phyloP scores from a whole-genome alignment of 2,113 vertebrate species.

The Myotis brandtii region DNA sequence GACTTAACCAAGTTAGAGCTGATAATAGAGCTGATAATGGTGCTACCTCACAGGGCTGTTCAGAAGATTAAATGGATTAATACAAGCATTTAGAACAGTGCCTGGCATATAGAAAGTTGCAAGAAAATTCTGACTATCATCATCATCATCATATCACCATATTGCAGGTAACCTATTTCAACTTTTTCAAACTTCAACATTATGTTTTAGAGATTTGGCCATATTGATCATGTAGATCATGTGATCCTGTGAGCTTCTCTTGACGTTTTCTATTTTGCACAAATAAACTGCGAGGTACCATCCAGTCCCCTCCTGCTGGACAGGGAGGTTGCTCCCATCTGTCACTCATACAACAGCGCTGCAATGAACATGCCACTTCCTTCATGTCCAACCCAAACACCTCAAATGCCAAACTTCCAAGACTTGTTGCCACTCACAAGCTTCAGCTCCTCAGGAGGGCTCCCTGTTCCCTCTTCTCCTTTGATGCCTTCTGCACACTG shows the following conservation, averaged over 20 bases:
- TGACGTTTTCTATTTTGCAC: background rate
- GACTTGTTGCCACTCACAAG: background rate
- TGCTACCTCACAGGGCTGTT: background rate
- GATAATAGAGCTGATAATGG: background rate
- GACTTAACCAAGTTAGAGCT: background rate
- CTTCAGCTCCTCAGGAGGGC: background rate
- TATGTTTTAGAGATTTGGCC: background rate
- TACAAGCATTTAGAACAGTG: background rate
- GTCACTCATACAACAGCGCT: background rate
- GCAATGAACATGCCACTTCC: background rate
- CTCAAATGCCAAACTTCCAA: background rate
- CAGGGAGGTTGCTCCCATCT: background rate
- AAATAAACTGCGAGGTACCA: background rate
- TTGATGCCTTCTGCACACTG: background rate
- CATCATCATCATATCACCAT: background rate
- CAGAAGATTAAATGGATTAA: slow-evolving; percentile 25
- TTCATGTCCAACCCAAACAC: background rate
- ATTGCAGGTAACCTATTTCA: background rate
- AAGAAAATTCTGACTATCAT: background rate
- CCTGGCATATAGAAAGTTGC: background rate
- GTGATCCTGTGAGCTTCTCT: background rate
- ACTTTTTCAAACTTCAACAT: background rate
- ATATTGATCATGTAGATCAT: background rate
- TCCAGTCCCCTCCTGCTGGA: background rate
- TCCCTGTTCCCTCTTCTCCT: background rate